Evolutionary conservation across 2,797 vertebrate species (phyloP).

Genomic region (Sebastes flavidus): DNA sequence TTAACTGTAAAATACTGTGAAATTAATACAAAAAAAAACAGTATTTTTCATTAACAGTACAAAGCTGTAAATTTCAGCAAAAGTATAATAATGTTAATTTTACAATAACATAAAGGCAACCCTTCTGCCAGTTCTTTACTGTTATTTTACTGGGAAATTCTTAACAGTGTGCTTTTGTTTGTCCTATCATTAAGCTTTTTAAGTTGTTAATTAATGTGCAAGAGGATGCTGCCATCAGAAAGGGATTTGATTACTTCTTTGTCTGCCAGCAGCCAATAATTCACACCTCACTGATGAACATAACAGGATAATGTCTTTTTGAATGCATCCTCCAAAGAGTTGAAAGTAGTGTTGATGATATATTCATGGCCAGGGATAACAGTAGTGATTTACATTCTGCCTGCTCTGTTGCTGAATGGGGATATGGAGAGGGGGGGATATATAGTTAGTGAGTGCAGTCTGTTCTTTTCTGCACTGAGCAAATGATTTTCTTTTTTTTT

Average conservation of each 20-base stretch:
- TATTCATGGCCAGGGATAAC: slow-evolving; percentile 54
- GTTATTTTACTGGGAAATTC: no score
- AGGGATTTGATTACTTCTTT: slow-evolving; percentile 42
- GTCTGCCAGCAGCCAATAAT: slow-evolving; percentile 42
- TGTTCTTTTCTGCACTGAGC: slow-evolving; percentile 6
- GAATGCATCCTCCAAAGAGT: slow-evolving; percentile 23
- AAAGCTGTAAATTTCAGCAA: no score
- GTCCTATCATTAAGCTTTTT: slow-evolving; percentile 14
- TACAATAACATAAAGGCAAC: no score
- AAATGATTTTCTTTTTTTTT: slow-evolving; percentile 1
- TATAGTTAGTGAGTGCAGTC: not conserved
- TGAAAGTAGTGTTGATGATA: slow-evolving; percentile 46
- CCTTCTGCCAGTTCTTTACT: no score
- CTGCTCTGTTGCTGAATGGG: not conserved
- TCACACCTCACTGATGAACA: slow-evolving; percentile 65
- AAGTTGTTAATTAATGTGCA: slow-evolving; percentile 27
- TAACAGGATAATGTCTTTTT: slow-evolving; percentile 34
- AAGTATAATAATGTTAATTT: no score
- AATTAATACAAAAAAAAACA: no score
- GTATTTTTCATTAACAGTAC: no score
- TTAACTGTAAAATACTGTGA: no score
- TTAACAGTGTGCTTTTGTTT: not conserved
- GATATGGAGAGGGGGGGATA: not conserved
- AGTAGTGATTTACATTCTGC: slow-evolving; percentile 50
- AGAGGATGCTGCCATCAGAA: not conserved